Base-by-base conservation (phyloP, 2,888 invertebrate genomes). In the Dione vanillae region DNA sequence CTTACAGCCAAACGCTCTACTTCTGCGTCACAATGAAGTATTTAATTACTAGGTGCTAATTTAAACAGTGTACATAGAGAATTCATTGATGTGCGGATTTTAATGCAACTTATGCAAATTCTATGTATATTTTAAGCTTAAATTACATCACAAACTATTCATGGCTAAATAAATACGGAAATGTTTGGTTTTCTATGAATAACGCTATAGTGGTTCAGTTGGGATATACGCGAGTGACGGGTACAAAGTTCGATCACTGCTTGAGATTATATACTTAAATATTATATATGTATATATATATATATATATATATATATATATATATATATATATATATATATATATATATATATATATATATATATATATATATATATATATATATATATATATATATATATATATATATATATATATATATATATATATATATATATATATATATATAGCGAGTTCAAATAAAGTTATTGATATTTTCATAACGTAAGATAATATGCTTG, bases 71-170 rank as follows among this genome's bases (percentile, higher is more conserved):
- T 61, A 43, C n/a, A 35, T 45, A 61, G 45, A 45, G 40, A 35
- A 47, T 9, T 49, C 43, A 49, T 64, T 64, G 19, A 49, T 47
- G 49, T 64, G 47, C 35, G 27, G 64, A 64, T 64, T 47, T 49
- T 64, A 64, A 47, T 49, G 64, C 41, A 47, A 64, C 35, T 47
- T 49, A 64, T 64, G 64, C 14, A 40, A 64, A 64, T 64, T 9
- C 35, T 9, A 35, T 37, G 64, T 47, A 64, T 64, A 64, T 12
- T 49, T 64, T 49, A 35, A 19, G 40, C 16, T 49, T 19, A 64
- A 49, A 49, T 49, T 64, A 40, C 47, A 64, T 47, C 49, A 56
- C 54, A 37, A 9, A 37, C 56, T 56, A 56, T 56, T 56, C 37
- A 56, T 37, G 16, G 37, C 37, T 56, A 40, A 16, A 56, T 16